Evolutionary conservation across 2,113 vertebrate species (phyloP).

Genomic region (Nibea albiflora): DNA sequence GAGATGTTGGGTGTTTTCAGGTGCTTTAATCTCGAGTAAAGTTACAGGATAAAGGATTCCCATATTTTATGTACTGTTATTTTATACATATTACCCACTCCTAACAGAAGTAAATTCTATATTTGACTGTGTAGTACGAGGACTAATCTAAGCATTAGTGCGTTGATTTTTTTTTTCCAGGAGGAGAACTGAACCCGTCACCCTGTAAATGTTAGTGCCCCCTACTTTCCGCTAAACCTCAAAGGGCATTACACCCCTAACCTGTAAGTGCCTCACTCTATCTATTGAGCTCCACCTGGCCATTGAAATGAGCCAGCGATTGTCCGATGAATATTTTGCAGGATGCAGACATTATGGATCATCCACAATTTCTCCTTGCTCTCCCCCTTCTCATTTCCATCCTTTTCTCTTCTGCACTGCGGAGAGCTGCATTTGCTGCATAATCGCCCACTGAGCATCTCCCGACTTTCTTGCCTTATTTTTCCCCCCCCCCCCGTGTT

Average conservation of each 20-base stretch:
- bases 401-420: constrained; percentile 73
- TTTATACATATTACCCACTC: not conserved
- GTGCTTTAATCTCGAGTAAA: not conserved
- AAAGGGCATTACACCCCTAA: constrained; percentile 42
- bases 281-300: constrained; percentile 17
- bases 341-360: constrained; percentile 60
- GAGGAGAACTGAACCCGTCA: not conserved
- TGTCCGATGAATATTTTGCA: constrained; percentile 44
- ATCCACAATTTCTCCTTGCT: constrained; percentile 45
- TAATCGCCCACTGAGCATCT: constrained; percentile 85
- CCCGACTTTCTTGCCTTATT: constrained; percentile 62
- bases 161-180: constrained; percentile 5
- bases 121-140: not conserved
- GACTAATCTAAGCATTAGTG: not conserved
- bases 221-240: not conserved
- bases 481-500: constrained; percentile 9
- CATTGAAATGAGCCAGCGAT: not conserved
- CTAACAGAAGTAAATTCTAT: not conserved
- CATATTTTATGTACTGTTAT: not conserved
- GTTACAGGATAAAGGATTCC: not conserved
- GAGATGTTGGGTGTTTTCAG: not conserved
- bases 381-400: constrained; percentile 57
- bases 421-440: constrained; percentile 83
- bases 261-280: constrained; percentile 20
- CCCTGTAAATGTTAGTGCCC: constrained; percentile 15